A percentile compares a stretch with the other conserved stretches of the same genome.
phyloP scores from a whole-genome alignment of 1,140 invertebrate genomes.

The Delia radicum region DNA sequence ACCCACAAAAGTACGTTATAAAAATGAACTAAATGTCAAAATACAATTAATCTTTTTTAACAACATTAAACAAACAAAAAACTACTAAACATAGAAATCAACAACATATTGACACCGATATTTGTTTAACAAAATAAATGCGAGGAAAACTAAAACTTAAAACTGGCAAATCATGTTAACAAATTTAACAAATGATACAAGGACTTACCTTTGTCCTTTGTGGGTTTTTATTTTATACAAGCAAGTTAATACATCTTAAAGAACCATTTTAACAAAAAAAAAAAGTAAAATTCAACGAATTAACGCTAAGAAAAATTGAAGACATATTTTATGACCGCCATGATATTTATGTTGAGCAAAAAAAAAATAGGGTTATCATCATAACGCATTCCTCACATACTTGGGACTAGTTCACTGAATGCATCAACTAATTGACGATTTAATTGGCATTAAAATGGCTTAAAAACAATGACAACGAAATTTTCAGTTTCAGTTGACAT shows the following conservation, averaged over 20 bases:
- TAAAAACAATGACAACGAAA: too few relatives aligned
- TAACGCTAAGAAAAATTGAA: not conserved
- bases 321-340: not conserved
- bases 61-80: not conserved
- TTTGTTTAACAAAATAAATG: not conserved
- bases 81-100: not conserved
- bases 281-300: not conserved
- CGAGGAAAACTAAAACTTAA: not conserved
- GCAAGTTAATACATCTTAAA: not conserved
- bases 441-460: too few relatives aligned
- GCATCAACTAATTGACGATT: too few relatives aligned
- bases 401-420: too few relatives aligned
- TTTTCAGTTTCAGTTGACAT: too few relatives aligned
- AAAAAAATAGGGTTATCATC: too few relatives aligned
- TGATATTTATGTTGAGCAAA: too few relatives aligned
- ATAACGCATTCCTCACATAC: too few relatives aligned
- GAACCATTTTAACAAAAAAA: not conserved
- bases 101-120: not conserved
- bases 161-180: too few relatives aligned
- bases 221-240: too few relatives aligned
- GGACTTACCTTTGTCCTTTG: too few relatives aligned
- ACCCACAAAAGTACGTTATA: not conserved
- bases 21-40: not conserved
- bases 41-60: not conserved
- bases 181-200: too few relatives aligned